Evolutionary conservation across 2,888 invertebrate genomes (phyloP), one percentile per base, ranked within the genome.

Genomic region (Chrysolina oricalcia): DNA sequence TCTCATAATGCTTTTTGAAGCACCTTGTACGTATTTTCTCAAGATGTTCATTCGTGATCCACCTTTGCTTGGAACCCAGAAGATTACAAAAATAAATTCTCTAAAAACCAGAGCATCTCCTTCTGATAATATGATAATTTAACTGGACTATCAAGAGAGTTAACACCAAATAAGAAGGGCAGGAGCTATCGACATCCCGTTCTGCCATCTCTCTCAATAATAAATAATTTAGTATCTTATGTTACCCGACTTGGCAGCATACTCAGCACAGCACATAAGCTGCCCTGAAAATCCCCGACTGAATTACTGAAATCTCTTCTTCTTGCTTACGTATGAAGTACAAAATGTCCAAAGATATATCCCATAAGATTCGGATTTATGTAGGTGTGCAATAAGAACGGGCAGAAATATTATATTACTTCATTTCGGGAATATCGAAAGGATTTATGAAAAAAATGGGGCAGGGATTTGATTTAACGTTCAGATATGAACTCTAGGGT

Each of bases 181-280:
- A 0, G 2, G 1, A 56, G 21, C 10, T 9, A 21, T 56, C 21
- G 5, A 11, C 3, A 19, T 19, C 1, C 10, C 23, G 23, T 13
- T 56, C 21, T 19, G 56, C 56, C 15, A 48, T 48, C 48, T n/a
- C 17, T 11, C 23, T 11, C 56, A 23, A 56, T 56, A 23, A 56
- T 56, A 23, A 56, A 56, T 56, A 56, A 23, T 56, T 56, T 15
- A 56, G 23, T 21, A 56, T 56, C 23, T 56, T 15, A 13, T 56
- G 23, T 19, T 56, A 56, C 56, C 56, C 23, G 56, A 56, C 4
- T 56, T 23, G 56, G 56, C 56, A 56, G 56, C 56, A 13, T 56
- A 19, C 23, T 56, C 23, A 56, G 56, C 23, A 23, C 56, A 19
- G 23, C 56, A 11, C 56, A 56, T 56, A 15, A 23, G 56, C 15